Percentiles rank a stretch among this genome's conserved stretches.
Evolutionary conservation across 2,888 invertebrate genomes (phyloP).

Genomic region (Cataglyphis altisquamis): DNA sequence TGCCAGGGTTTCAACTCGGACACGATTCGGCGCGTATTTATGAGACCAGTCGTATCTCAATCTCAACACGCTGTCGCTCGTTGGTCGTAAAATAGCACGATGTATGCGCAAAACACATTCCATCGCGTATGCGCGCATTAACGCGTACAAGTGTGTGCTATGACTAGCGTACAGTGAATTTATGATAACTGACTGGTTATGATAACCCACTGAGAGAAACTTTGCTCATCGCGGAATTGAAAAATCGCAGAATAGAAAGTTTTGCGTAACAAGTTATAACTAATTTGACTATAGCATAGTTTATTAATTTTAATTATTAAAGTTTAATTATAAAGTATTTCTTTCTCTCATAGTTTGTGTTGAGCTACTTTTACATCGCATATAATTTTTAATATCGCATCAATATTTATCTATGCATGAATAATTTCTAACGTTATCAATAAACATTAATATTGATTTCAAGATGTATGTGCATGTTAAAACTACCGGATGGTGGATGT

Average conservation of each 20-base stretch:
- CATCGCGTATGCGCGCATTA: slow-evolving; percentile 24
- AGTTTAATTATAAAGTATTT: too few species aligned
- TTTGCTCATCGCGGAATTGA: slow-evolving; percentile 24
- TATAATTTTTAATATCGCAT: neutral
- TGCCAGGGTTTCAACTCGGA: slow-evolving; percentile 8
- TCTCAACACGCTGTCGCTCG: slow-evolving; percentile 28
- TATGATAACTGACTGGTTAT: slow-evolving; percentile 8
- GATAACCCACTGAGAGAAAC: slow-evolving; percentile 21
- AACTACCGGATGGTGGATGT: neutral
- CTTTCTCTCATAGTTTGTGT: neutral
- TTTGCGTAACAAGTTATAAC: neutral
- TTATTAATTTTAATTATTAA: slow-evolving; percentile 16
- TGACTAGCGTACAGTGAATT: slow-evolving; percentile 10
- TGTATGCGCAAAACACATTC: slow-evolving; percentile 39
- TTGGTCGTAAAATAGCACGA: slow-evolving; percentile 32
- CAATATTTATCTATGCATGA: neutral
- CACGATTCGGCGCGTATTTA: slow-evolving; percentile 46
- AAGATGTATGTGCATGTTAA: neutral
- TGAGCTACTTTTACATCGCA: neutral
- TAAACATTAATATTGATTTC: slow-evolving; percentile 9
- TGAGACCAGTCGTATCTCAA: slow-evolving; percentile 46
- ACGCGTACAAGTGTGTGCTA: slow-evolving; percentile 1
- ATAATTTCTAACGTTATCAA: neutral
- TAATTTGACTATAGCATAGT: neutral
- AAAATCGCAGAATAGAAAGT: slow-evolving; percentile 4